These are phyloP conservation scores for Trachops cirrhosus DNA, from an alignment of 2,797 vertebrate species.

Conservation along the genomic window DNA sequence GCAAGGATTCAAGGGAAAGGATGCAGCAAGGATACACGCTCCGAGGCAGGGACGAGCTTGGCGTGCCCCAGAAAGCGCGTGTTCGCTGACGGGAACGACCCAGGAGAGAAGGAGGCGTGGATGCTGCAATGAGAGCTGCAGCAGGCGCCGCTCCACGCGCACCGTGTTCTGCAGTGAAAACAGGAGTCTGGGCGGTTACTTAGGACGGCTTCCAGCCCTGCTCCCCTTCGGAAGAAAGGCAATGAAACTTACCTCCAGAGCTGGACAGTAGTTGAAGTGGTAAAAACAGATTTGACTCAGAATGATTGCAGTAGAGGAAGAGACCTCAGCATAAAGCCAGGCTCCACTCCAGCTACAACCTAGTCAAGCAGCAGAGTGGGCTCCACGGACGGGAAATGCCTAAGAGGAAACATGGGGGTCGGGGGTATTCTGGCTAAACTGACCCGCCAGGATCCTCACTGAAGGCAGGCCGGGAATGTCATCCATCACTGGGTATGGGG, in stretches of 20 bases:
- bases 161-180: background rate
- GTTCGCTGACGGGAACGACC: too few species aligned
- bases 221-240: background rate
- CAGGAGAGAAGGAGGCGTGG: too few species aligned
- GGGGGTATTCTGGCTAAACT: background rate
- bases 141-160: too few species aligned
- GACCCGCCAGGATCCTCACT: background rate
- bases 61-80: background rate
- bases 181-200: background rate
- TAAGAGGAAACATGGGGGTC: background rate
- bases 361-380: background rate
- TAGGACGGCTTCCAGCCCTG: background rate
- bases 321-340: background rate
- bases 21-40: too few species aligned
- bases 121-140: background rate
- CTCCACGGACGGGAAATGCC: background rate
- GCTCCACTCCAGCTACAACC: too few species aligned
- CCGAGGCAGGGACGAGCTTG: background rate
- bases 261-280: background rate
- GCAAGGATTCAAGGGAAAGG: background rate
- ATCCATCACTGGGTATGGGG: background rate
- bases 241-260: background rate
- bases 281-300: background rate
- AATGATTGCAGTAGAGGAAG: background rate
- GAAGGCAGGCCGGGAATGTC: background rate